Conservation (phyloP, 2,797 vertebrate species). For the Paguma larvata region DNA sequence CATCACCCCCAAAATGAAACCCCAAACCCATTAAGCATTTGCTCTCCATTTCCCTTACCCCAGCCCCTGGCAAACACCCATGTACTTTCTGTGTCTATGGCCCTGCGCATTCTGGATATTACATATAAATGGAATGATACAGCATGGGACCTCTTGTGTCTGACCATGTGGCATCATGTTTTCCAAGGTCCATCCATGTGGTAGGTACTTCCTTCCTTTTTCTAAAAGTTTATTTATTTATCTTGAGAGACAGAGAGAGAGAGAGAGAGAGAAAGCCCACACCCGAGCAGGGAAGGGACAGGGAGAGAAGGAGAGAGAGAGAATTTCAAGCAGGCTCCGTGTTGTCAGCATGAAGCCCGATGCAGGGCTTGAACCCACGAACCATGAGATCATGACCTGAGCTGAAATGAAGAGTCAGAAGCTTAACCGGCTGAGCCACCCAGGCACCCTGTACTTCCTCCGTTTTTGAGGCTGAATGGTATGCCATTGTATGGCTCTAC, state of each 20-base stretch:
- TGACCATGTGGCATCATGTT: neutral
- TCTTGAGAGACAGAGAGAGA: too few species aligned
- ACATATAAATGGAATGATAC: neutral
- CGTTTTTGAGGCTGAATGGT: neutral
- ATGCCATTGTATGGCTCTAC: neutral
- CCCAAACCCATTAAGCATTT: neutral
- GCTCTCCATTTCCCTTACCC: neutral
- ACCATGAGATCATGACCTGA: too few species aligned
- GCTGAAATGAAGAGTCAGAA: too few species aligned
- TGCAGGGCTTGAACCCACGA: too few species aligned
- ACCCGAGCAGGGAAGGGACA: too few species aligned
- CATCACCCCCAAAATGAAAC: neutral
- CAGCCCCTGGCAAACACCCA: neutral
- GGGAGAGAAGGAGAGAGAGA: too few species aligned
- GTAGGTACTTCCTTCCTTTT: neutral
- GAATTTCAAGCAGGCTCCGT: too few species aligned
- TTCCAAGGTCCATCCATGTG: neutral
- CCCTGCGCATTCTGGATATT: neutral
- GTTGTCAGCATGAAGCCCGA: too few species aligned
- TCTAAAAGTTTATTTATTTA: neutral
- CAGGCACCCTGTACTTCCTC: neutral
- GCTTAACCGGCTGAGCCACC: too few species aligned
- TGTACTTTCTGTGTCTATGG: neutral
- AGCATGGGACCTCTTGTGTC: neutral
- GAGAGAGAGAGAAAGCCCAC: too few species aligned